Evolutionary conservation across 2,113 vertebrate genomes (phyloP), one percentile per base, ranked within the genome.

Genomic region (Corythoichthys intestinalis): DNA sequence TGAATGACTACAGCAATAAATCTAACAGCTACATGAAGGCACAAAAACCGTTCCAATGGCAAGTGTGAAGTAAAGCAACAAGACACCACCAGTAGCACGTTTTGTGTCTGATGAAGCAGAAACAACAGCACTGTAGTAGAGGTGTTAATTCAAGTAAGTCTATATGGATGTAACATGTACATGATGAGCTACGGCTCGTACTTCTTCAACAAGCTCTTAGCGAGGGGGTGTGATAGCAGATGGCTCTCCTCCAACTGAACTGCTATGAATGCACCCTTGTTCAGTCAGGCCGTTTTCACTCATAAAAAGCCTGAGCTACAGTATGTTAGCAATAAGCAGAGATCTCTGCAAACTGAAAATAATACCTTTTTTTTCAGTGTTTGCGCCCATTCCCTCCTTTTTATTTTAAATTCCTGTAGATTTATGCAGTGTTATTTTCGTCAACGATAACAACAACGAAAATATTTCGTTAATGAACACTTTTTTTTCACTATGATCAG

Each of bases 181-280:
- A 76, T 86, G 83, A 69, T 71, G 84, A 82, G 87, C 82, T 75
- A 65, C 63, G 70, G 72, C 78, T 80, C 48, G 68, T 77, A 69
- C 59, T 20, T 85, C 73, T 76, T 69, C 78, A 77, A 81, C 84
- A 62, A 77, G 69, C 77, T 87, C 85, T 85, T 80, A 77, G 79
- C 67, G 72, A 77, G 83, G 80, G 77, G 77, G 83, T 84, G 83
- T 71, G 78, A 90, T 75, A 76, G 84, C 87, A 89, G 89, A 90
- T 89, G 88, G 85, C 77, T 53, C 76, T 79, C 78, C 63, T 78
- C 80, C 72, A 65, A 74, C 74, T 17, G 66, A 77, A 72, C 87
- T 80, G 76, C 2, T 76, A 83, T 87, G 86, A 93, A 91, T 90
- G 83, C 81, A 75, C 84, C 86, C 85, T 92, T 93, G 90, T 93